Conservation (phyloP, 1,140 invertebrate genomes). For the Eupeodes corollae region DNA sequence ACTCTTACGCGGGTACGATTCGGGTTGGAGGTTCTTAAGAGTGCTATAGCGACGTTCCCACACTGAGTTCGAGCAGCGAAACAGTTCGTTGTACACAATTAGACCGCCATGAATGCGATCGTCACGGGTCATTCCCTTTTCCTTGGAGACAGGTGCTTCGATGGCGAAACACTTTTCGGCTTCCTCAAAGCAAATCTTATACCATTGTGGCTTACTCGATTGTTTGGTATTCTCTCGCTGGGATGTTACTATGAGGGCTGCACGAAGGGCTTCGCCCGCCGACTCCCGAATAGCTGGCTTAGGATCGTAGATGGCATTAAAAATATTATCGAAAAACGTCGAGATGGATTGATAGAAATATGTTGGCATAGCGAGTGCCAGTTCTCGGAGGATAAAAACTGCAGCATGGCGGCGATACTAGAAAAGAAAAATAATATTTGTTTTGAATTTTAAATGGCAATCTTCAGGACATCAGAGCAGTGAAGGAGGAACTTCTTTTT, state of each 20-base stretch:
- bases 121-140: conserved; percentile 72
- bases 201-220: conserved; percentile 81
- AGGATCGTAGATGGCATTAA: conserved; percentile 82
- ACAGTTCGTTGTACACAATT: conserved; percentile 86
- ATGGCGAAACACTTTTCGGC: conserved; percentile 66
- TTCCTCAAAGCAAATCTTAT: conserved; percentile 85
- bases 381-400: conserved; percentile 81
- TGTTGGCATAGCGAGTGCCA: conserved; percentile 91
- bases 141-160: conserved; percentile 48
- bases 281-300: conserved; percentile 87
- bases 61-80: conserved; percentile 80
- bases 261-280: conserved; percentile 83
- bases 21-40: conserved; percentile 42
- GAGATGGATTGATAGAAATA: conserved; percentile 98
- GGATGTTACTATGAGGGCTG: conserved; percentile 85
- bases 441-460: conserved; percentile 1
- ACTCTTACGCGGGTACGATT: conserved; percentile 35
- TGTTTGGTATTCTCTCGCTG: conserved; percentile 88
- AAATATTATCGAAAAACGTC: conserved; percentile 91
- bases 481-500: too few relatives aligned
- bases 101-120: conserved; percentile 89
- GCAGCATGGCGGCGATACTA: conserved; percentile 76
- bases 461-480: too few relatives aligned
- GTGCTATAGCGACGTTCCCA: conserved; percentile 74
- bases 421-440: conserved; percentile 6